Evolutionary conservation across 2,113 vertebrate genomes (phyloP).

Genomic region (Tursiops truncatus): DNA sequence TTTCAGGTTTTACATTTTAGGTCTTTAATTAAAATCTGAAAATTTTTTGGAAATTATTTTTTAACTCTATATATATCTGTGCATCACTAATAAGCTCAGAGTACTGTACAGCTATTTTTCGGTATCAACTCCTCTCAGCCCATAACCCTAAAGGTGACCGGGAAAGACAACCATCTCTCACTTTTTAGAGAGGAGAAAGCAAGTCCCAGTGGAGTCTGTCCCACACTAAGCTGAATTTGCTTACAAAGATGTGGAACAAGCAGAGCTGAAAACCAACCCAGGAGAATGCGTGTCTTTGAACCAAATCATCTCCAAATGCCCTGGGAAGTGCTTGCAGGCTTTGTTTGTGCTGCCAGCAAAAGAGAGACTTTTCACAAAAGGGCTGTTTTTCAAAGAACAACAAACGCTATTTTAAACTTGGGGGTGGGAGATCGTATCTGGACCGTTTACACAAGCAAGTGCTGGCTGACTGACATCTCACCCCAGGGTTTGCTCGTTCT

Average conservation of each 20-base stretch:
- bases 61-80: background rate
- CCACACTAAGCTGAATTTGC: background rate
- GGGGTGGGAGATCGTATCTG: constrained; percentile 64
- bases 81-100: background rate
- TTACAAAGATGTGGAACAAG: background rate
- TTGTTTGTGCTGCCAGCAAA: constrained; percentile 43
- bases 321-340: constrained; percentile 46
- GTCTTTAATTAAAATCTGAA: background rate
- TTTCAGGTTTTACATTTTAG: background rate
- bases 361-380: constrained; percentile 69
- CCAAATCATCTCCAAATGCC: constrained; percentile 47
- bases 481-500: background rate
- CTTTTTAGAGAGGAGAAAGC: background rate
- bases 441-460: constrained; percentile 61
- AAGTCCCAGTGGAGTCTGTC: background rate
- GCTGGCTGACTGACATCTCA: constrained; percentile 66
- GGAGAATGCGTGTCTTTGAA: constrained; percentile 59
- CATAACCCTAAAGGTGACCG: background rate
- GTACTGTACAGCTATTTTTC: background rate
- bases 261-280: background rate
- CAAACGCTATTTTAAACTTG: constrained; percentile 73
- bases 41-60: background rate
- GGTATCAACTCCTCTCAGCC: background rate
- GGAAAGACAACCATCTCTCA: background rate
- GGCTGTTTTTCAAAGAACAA: constrained; percentile 72